A percentile compares a stretch with the other conserved stretches of the same genome.
These are phyloP conservation scores for Lissocephala sabroskyi DNA, from an alignment of 2,888 invertebrate species.

Conservation along the genomic window DNA sequence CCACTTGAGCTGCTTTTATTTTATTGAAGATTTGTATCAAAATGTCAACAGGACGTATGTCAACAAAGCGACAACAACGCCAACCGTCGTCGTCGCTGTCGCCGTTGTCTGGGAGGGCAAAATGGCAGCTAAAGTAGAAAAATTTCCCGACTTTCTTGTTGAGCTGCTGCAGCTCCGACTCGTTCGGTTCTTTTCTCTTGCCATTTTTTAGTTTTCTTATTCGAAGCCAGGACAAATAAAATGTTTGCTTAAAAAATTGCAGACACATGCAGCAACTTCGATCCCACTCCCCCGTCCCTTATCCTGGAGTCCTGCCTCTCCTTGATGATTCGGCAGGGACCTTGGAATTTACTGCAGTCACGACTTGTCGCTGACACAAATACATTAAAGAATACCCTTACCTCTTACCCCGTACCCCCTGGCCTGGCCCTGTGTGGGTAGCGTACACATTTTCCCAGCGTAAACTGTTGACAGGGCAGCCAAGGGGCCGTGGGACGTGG, in stretches of 20 bases:
- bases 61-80: constrained; percentile 29
- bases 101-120: too few relatives aligned
- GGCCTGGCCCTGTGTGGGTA: constrained; percentile 16
- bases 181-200: background rate
- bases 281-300: background rate
- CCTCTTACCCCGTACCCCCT: too few relatives aligned
- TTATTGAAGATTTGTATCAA: constrained; percentile 62
- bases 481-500: too few relatives aligned
- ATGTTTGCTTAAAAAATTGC: constrained; percentile 59
- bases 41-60: constrained; percentile 55
- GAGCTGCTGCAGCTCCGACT: too few relatives aligned
- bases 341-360: constrained; percentile 58
- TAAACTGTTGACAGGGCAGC: constrained; percentile 7
- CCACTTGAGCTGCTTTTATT: constrained; percentile 52
- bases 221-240: constrained; percentile 39
- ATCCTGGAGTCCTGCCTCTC: constrained; percentile 12
- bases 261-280: constrained; percentile 35
- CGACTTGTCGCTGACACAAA: constrained; percentile 46
- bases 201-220: background rate
- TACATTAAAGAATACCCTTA: constrained; percentile 38
- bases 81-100: too few relatives aligned
- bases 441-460: background rate
- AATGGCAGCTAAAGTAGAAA: constrained; percentile 7
- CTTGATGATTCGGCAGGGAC: constrained; percentile 22
- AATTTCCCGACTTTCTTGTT: too few relatives aligned